phyloP scores from a whole-genome alignment of 2,888 invertebrate species.

The Eristalis arbustorum region DNA sequence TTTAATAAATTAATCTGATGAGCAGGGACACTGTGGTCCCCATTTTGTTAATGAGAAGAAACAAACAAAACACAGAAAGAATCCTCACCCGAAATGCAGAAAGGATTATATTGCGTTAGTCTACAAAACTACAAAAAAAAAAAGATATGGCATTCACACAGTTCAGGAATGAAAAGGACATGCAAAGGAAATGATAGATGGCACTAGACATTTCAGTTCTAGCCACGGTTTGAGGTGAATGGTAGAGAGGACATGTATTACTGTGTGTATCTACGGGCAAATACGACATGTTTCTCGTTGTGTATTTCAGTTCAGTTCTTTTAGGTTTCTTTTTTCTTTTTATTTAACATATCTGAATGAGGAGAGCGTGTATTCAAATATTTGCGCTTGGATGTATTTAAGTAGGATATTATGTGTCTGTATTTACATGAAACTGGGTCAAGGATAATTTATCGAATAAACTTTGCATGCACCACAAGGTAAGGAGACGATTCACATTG shows the following conservation, averaged over 20 bases:
- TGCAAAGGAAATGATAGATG: constrained; percentile 43
- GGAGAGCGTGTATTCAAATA: constrained; percentile 41
- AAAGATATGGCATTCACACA: constrained; percentile 12
- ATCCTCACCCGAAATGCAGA: constrained; percentile 37
- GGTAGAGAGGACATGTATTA: neutral
- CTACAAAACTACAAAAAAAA: constrained; percentile 6
- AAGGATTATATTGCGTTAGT: constrained; percentile 18
- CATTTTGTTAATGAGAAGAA: constrained; percentile 44
- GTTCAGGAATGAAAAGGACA: constrained; percentile 37
- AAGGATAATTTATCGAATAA: constrained; percentile 67
- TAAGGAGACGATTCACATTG: constrained; percentile 10
- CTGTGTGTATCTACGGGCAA: neutral
- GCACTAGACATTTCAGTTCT: constrained; percentile 41
- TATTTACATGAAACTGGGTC: constrained; percentile 56
- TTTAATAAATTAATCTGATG: constrained; percentile 69
- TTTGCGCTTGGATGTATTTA: constrained; percentile 48
- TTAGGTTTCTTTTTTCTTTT: constrained; percentile 23
- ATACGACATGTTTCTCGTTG: constrained; percentile 29
- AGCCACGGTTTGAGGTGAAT: constrained; percentile 40
- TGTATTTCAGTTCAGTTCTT: constrained; percentile 41
- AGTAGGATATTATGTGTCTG: constrained; percentile 61
- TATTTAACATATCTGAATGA: constrained; percentile 20
- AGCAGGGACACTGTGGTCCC: constrained; percentile 28
- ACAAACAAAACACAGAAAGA: constrained; percentile 7
- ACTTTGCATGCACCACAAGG: constrained; percentile 52